Conservation (phyloP, 2,113 vertebrate genomes). For the Menura novaehollandiae region DNA sequence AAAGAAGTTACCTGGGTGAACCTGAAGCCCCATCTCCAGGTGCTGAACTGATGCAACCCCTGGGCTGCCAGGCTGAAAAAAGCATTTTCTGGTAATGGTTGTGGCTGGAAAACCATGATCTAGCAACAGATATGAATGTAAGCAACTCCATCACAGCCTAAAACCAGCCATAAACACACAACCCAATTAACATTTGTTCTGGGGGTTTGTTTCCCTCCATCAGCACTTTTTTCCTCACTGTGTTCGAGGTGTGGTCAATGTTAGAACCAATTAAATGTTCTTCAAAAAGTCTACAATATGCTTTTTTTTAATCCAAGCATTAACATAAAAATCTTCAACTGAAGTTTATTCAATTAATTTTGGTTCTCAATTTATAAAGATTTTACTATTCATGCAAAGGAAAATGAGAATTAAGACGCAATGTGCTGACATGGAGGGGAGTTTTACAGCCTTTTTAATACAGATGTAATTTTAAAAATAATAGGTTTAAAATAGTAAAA, state of each 20-base stretch:
- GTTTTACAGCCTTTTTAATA: constrained; percentile 73
- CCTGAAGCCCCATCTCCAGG: background rate
- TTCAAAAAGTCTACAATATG: background rate
- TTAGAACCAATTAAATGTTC: background rate
- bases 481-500: constrained; percentile 68
- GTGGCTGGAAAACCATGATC: background rate
- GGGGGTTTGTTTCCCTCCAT: background rate
- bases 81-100: background rate
- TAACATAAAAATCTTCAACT: constrained; percentile 63
- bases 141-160: background rate
- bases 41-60: background rate
- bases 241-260: background rate
- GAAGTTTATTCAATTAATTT: constrained; percentile 73
- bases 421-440: constrained; percentile 56
- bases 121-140: background rate
- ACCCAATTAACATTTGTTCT: background rate
- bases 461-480: constrained; percentile 73
- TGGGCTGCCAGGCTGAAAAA: background rate
- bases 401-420: constrained; percentile 54
- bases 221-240: constrained; percentile 4
- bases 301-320: constrained; percentile 51
- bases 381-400: constrained; percentile 71
- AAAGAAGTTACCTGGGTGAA: background rate
- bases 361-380: constrained; percentile 61
- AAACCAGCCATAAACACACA: background rate